These are phyloP conservation scores for Diplodus sargus DNA, from an alignment of 2,797 vertebrate genomes.

Conservation along the genomic window DNA sequence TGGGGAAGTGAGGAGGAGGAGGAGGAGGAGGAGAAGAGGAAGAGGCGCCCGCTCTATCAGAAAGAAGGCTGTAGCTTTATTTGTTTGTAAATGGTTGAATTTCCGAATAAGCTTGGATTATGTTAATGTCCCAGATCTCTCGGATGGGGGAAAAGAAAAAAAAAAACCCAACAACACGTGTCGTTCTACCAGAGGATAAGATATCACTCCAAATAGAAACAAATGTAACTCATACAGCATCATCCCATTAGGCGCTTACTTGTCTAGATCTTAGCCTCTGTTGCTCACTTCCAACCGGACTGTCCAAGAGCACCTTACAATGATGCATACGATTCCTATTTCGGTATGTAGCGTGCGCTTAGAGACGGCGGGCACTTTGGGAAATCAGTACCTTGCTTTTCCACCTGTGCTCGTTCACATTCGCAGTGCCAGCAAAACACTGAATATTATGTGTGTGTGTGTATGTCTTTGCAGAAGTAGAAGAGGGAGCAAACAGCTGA, in stretches of 20 bases:
- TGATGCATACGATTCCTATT: conserved; percentile 37
- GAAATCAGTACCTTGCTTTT: conserved; percentile 53
- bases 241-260: neutral
- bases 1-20: conserved; percentile 2
- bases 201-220: neutral
- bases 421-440: conserved; percentile 53
- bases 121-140: neutral
- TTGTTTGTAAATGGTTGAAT: neutral
- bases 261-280: conserved; percentile 14
- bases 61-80: neutral
- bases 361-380: conserved; percentile 46
- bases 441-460: conserved; percentile 21
- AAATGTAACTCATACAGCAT: neutral
- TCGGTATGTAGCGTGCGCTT: conserved; percentile 7
- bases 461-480: neutral
- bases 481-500: conserved; percentile 25
- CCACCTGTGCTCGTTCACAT: conserved; percentile 40
- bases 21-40: neutral
- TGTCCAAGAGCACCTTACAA: conserved; percentile 31
- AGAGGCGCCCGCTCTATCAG: neutral
- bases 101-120: conserved; percentile 1
- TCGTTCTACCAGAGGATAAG: neutral
- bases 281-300: conserved; percentile 37
- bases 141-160: neutral
- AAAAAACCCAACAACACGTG: neutral